Evolutionary conservation across 2,113 vertebrate species (phyloP), one percentile per base, ranked within the genome.

Genomic region (Hemicordylus capensis): DNA sequence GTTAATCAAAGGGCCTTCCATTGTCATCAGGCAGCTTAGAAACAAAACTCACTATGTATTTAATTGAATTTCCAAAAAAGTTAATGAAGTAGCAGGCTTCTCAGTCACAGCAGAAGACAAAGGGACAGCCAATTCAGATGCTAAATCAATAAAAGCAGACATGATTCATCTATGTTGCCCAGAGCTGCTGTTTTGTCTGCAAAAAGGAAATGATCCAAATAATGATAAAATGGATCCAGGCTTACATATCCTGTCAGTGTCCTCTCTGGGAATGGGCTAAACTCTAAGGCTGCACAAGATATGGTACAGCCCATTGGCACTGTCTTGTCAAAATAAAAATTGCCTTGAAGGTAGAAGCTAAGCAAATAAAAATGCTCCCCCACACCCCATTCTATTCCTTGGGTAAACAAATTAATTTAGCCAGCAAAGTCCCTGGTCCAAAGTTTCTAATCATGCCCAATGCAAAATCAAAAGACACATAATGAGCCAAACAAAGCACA

Each of bases 31-130:
- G 12, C 22, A 61, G 20, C 31, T n/a, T 85, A 20, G 39, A 67
- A 85, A 58, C 51, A 61, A 74, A n/a, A 56, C 42, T 56, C 19
- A n/a, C 28, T 44, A 39, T 78, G 37, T 37, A 46, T 79, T 79
- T 79, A 78, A 79, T 72, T 85, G 76, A 76, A 85, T 72, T 85
- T 15, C 31, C 19, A 2, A 9, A 58, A 79, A 72, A 58, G 83
- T 78, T 85, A 85, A 85, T 79, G 76, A 79, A 85, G 56, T 85
- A 42, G 61, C 46, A 79, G 42, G 31, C n/a, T 79, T 54, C n/a
- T 37, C 22, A 8, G 67, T 61, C 54, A 85, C 76, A 79, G 72
- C 42, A 78, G 66, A n/a, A 61, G 54, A 79, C 56, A 85, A 58
- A 78, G 64, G 64, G 31, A 20, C 56, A 79, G 78, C 56, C 54